These are phyloP conservation scores for Craseonycteris thonglongyai DNA, from an alignment of 2,113 vertebrate genomes.

Conservation along the genomic window DNA sequence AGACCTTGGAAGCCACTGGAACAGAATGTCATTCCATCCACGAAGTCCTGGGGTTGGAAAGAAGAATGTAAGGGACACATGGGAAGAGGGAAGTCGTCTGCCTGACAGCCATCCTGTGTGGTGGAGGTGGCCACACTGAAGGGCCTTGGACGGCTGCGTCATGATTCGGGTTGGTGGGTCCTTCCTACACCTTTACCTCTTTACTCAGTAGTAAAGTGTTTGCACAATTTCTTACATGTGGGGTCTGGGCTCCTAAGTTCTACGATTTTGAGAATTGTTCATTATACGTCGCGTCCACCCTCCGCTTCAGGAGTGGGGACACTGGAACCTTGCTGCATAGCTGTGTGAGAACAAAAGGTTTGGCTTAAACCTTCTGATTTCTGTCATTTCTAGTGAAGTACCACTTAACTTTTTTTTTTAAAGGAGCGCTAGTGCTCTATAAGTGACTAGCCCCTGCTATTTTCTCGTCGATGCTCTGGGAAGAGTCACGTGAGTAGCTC, in stretches of 20 bases:
- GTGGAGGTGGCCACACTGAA: accelerated
- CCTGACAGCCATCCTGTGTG: not conserved
- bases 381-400: not conserved
- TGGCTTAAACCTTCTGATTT: not conserved
- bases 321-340: not conserved
- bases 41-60: slow-evolving; percentile 53
- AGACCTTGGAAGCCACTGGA: slow-evolving; percentile 78
- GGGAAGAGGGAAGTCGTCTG: not conserved
- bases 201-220: not conserved
- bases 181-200: not conserved
- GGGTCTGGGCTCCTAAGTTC: not conserved
- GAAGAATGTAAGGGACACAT: not conserved
- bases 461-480: not conserved
- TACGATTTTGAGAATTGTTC: not conserved
- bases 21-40: slow-evolving; percentile 60
- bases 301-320: not conserved
- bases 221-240: not conserved
- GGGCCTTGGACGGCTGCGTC: not conserved
- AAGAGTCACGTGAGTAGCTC: not conserved
- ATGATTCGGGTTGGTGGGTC: not conserved
- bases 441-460: not conserved
- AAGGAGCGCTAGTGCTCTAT: not conserved
- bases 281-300: not conserved
- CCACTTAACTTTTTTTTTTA: not conserved
- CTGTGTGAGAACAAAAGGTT: not conserved